Base-by-base conservation (phyloP, 1,140 invertebrate species). In the Leptopilina clavipes region DNA sequence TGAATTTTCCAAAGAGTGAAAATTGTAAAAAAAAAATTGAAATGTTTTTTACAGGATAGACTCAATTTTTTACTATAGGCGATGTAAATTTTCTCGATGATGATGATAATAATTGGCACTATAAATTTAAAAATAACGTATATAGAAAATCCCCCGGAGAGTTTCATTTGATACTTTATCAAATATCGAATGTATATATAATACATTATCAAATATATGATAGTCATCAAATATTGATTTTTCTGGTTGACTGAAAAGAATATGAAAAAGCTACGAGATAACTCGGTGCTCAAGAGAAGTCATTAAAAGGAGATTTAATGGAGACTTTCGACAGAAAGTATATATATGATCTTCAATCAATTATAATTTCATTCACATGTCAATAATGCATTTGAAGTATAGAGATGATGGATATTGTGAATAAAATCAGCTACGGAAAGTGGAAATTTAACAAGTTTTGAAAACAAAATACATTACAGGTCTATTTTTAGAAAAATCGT, bases 141-240 rank as follows among this genome's bases (percentile, higher is more conserved):
- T n/a, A n/a, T n/a, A n/a, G 1, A n/a, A 40, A 40, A 25, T 31
- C 25, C 25, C 25, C 6, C 25, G 12, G 5, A 7, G 12, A 65
- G 12, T 3, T 65, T 65, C 11, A 65, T n/a, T 65, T 31, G 59
- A 65, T 65, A 22, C 25, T 31, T 65, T n/a, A 65, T 37, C 25
- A 65, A 31, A n/a, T 31, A 65, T 31, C 25, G 3, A 14, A 14
- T 31, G 19, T 25, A 65, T 31, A 14, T 65, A n/a, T 65, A 11
- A 14, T 31, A 14, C 12, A n/a, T 31, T 31, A 37, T n/a, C 22
- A 65, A 65, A 65, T 65, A 65, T 17, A 9, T 31, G 19, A 65
- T n/a, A 31, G 59, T 7, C 59, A 65, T 65, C 59, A 65, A 65
- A 65, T 12, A 65, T 65, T 65, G 59, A 65, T 65, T 31, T n/a